phyloP scores from a whole-genome alignment of 1,140 invertebrate genomes.

The Lepeophtheirus salmonis region DNA sequence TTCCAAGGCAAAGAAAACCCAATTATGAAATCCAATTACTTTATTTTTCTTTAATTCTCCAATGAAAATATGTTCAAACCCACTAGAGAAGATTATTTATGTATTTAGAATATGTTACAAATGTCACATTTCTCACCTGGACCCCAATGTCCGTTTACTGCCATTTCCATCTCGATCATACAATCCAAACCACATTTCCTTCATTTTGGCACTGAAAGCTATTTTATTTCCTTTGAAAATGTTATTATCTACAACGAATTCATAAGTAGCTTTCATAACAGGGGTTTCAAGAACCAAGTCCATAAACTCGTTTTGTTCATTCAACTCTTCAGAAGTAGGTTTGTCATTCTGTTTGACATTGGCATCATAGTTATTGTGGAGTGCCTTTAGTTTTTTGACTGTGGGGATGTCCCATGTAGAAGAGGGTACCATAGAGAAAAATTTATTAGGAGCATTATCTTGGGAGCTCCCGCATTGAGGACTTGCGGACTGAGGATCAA shows the following conservation, averaged over 20 bases:
- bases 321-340: conserved; percentile 47
- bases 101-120: neutral
- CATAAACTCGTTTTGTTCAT: conserved; percentile 53
- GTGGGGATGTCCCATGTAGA: conserved; percentile 18
- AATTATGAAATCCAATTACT: conserved; percentile 64
- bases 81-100: conserved; percentile 40
- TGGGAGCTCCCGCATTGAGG: no score
- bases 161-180: conserved; percentile 53
- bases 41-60: conserved; percentile 57
- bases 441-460: no score
- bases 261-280: conserved; percentile 50
- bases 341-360: conserved; percentile 51
- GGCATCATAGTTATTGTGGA: conserved; percentile 23
- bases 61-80: conserved; percentile 70
- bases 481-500: no score
- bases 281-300: conserved; percentile 48
- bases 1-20: conserved; percentile 59
- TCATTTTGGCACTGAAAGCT: conserved; percentile 46
- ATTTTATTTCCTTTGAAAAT: conserved; percentile 27
- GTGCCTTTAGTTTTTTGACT: conserved; percentile 18
- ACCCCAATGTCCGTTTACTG: conserved; percentile 28
- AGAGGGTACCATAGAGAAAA: no score
- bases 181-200: conserved; percentile 39
- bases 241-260: conserved; percentile 48
- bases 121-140: neutral